These are phyloP conservation scores for Poecilobothrus nobilitatus DNA, from an alignment of 2,888 invertebrate species.

Conservation along the genomic window DNA sequence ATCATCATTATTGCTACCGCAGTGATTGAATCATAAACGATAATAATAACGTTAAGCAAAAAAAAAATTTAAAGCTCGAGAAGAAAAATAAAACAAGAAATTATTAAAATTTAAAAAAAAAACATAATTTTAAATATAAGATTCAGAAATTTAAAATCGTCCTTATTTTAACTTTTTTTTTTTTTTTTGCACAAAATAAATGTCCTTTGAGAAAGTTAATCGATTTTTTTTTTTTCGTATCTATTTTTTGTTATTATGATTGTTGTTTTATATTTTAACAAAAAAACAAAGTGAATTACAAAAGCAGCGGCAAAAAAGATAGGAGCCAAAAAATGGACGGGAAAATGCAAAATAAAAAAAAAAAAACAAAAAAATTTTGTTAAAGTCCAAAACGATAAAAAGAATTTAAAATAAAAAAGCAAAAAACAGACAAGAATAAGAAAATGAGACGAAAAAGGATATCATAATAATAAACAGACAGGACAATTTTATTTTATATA, in stretches of 20 bases:
- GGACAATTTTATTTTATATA: background rate
- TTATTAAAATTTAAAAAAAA: no score
- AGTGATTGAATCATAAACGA: background rate
- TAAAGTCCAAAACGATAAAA: background rate
- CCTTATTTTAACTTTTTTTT: background rate
- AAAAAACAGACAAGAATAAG: background rate
- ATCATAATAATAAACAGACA: constrained; percentile 6
- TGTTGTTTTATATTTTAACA: background rate
- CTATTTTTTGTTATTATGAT: background rate
- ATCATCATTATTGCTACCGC: no score
- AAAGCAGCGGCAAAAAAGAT: background rate
- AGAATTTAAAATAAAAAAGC: background rate
- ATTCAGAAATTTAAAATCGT: no score
- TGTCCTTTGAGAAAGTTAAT: background rate
- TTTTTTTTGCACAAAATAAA: background rate
- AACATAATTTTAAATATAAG: no score
- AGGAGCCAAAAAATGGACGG: background rate
- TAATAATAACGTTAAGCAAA: background rate
- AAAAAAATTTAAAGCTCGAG: background rate
- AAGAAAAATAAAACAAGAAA: no score
- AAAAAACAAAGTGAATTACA: background rate
- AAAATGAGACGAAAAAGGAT: background rate
- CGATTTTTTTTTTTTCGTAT: background rate
- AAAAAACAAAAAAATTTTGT: background rate
- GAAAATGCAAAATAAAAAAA: background rate